Evolutionary conservation across 2,797 vertebrate species (phyloP), one percentile per base, ranked within the genome.

Genomic region (Onychomys leucogaster): DNA sequence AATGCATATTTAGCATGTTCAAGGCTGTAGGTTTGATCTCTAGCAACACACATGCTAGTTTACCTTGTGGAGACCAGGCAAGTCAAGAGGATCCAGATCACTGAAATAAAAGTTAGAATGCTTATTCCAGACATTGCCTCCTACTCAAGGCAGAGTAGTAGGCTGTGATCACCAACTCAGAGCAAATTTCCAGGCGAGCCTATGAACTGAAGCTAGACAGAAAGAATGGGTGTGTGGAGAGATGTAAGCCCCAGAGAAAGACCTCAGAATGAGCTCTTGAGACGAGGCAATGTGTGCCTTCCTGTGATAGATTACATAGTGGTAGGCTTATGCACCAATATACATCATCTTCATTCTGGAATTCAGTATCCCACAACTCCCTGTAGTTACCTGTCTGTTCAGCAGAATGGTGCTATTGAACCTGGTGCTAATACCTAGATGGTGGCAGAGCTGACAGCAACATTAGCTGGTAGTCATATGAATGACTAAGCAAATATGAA

Each of bases 391-490:
- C 67, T 81, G 94, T 96, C 97, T 87, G 5, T 97, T 98, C 96
- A 97, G 96, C 87, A 97, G 92, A 94, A 98, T 96, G 98, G 98
- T 99, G 98, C 98, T 99, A 98, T 65, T 92, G 93, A 97, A 92
- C 96, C 65, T 43, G 95, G 96, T 97, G 98, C 98, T 98, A 96
- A 59, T 93, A 87, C 87, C 91, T 57, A 96, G 93, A 96, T 95
- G 88, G 97, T 94, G 82, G 87, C 96, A 96, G 95, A 57, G 95
- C 1, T 77, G 89, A 96, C 95, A 94, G 78, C 19, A 85, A 80
- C 89, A 32, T 34, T 67, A 88, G 34, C 27, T 80, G 55, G 13
- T 2, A 94, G 76, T 55, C 59, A 61, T 77, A 69, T 17, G 0
- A 52, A 41, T 34, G 73, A 41, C n/a, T 34, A 29, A 59, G 55